Evolutionary conservation across 2,888 invertebrate genomes (phyloP).

Genomic region (Phanerotoma sp.): DNA sequence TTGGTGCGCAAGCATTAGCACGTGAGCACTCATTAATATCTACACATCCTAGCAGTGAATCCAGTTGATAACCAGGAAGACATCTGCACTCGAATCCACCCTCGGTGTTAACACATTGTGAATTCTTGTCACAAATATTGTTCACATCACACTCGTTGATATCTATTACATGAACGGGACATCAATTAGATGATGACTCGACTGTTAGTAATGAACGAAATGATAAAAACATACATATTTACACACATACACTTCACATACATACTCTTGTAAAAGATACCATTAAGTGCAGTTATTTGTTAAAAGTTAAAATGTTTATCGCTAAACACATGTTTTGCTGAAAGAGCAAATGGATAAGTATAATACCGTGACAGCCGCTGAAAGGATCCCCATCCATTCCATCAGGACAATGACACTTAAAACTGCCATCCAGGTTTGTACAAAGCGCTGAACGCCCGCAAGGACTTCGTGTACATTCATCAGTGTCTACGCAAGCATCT

Average conservation of each 20-base stretch:
- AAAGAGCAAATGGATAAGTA: neutral
- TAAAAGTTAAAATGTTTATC: too few relatives aligned
- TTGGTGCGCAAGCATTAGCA: slow-evolving; percentile 69
- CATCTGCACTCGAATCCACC: slow-evolving; percentile 78
- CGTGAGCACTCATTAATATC: slow-evolving; percentile 76
- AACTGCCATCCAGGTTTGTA: slow-evolving; percentile 76
- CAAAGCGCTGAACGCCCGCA: slow-evolving; percentile 82
- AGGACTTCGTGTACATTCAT: slow-evolving; percentile 73
- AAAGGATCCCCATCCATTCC: slow-evolving; percentile 81
- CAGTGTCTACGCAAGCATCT: slow-evolving; percentile 72
- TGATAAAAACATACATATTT: neutral
- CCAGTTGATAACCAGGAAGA: slow-evolving; percentile 69
- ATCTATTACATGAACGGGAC: slow-evolving; percentile 59
- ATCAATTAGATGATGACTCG: neutral
- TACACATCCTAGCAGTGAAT: slow-evolving; percentile 64
- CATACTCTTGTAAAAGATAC: too few relatives aligned
- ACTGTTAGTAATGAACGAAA: slow-evolving; percentile 1
- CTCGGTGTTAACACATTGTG: slow-evolving; percentile 71
- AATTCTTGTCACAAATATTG: slow-evolving; percentile 70
- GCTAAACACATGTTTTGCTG: too few relatives aligned
- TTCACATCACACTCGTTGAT: slow-evolving; percentile 70
- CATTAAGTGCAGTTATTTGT: too few relatives aligned
- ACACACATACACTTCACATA: too few relatives aligned
- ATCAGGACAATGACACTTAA: slow-evolving; percentile 78
- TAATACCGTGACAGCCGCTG: slow-evolving; percentile 72